Conservation (phyloP, 2,888 invertebrate genomes). For the Leistus spinibarbis region DNA sequence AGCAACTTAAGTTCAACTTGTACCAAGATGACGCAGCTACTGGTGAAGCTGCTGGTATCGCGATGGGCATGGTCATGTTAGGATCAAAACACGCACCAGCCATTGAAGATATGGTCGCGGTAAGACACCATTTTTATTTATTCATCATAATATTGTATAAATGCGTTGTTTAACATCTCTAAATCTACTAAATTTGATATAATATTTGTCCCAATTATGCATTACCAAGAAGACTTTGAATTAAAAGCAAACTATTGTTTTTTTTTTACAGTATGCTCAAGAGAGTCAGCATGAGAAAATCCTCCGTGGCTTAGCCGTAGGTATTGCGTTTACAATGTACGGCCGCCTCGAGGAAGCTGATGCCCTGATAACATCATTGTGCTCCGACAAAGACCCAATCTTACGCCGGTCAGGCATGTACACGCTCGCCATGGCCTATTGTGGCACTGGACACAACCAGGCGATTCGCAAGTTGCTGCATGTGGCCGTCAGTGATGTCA, state of each 20-base stretch:
- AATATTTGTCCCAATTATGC: not conserved
- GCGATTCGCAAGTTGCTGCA: slow-evolving; percentile 94
- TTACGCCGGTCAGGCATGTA: slow-evolving; percentile 96
- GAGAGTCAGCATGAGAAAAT: slow-evolving; percentile 99
- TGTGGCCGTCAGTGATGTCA: slow-evolving; percentile 95
- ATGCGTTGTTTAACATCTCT: not conserved
- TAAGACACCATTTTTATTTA: slow-evolving; percentile 56
- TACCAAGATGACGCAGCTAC: slow-evolving; percentile 99
- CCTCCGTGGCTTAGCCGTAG: slow-evolving; percentile 93
- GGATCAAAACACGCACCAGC: slow-evolving; percentile 90
- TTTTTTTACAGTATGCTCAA: slow-evolving; percentile 74
- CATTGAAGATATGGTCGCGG: slow-evolving; percentile 92
- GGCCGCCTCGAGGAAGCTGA: slow-evolving; percentile 97
- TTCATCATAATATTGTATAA: not conserved
- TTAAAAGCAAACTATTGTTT: not conserved
- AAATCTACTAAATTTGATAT: not conserved
- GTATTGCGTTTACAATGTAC: slow-evolving; percentile 96
- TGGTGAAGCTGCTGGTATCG: slow-evolving; percentile 98
- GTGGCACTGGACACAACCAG: slow-evolving; percentile 96
- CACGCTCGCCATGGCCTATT: slow-evolving; percentile 97
- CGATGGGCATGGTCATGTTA: slow-evolving; percentile 99
- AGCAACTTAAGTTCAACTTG: slow-evolving; percentile 94
- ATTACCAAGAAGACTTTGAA: not conserved
- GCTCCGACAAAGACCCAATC: slow-evolving; percentile 93
- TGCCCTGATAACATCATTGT: slow-evolving; percentile 85